Base-by-base conservation (phyloP, 2,797 vertebrate genomes). In the Octomys mimax region DNA sequence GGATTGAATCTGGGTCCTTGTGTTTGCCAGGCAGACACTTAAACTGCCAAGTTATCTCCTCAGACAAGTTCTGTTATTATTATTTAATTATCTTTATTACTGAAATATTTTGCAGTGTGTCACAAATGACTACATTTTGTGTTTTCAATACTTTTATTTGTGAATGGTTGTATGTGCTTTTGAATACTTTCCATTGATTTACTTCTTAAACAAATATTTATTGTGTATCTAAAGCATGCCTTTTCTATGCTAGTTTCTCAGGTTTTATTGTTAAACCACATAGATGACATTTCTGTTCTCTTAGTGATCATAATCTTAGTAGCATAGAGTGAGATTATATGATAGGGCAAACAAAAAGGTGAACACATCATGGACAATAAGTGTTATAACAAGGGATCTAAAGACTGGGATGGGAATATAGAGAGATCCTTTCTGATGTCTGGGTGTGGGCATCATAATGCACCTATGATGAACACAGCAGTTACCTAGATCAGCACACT, bases 81-180 rank as follows among this genome's bases (percentile, higher is more conserved):
- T 80, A 87, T n/a, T 64, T 16, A 4, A 57, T 89, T 87, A 59
- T 4, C 61, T 91, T 96, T 87, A 68, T 70, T 73, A 62, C 2
- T 39, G 42, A 89, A 73, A 78, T 31, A 64, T 68, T 64, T 68
- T 64, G 14, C 33, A 70, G 18, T 33, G 52, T 62, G 19, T 66
- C 9, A 52, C 24, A 80, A 57, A 57, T 21, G 14, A 59, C 78
- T 77, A 14, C 7, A 24, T 82, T 93, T 83, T 86, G 13, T 86
- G n/a, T 96, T 94, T 94, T 39, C 42, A 83, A 42, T 33, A 49
- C 46, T 66, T 96, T 16, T 42, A 91, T 61, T 6, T 78, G 52
- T 57, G 5, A 88, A 59, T 92, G 21, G 7, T 26, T 71, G 42
- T 73, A 24, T 4, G 18, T 70, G 19, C 6, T 22, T 61, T 66